Percentiles rank a stretch among this genome's conserved stretches.
Evolutionary conservation across 2,113 vertebrate genomes (phyloP).

Genomic region (Zapornia atra): DNA sequence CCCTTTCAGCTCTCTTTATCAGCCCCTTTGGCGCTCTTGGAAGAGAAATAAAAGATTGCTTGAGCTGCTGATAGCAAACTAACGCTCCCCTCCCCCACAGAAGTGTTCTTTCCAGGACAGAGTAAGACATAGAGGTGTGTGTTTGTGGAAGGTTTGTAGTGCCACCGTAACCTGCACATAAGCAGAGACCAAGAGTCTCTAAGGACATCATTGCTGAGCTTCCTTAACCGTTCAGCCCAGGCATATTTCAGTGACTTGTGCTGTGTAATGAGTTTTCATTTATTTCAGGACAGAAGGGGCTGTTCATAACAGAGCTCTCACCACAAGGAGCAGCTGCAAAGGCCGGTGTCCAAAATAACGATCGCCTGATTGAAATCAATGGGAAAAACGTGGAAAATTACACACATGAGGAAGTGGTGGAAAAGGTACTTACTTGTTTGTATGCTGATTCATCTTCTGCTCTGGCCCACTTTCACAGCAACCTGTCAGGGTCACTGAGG

Average conservation of each 20-base stretch:
- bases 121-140: not conserved
- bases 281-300: constrained; percentile 78
- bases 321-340: constrained; percentile 80
- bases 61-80: not conserved
- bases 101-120: not conserved
- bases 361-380: constrained; percentile 90
- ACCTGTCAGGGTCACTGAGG: not conserved
- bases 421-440: constrained; percentile 76
- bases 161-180: not conserved
- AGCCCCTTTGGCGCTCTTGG: not conserved
- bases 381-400: constrained; percentile 82
- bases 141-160: not conserved
- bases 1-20: not conserved
- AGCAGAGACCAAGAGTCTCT: not conserved
- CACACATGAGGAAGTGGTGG: constrained; percentile 83
- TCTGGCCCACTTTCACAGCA: not conserved
- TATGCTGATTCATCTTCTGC: not conserved
- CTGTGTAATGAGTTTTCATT: not conserved
- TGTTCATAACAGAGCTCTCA: constrained; percentile 82
- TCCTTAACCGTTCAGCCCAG: not conserved
- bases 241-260: not conserved
- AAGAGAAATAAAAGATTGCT: not conserved
- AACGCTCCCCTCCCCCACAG: not conserved
- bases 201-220: not conserved
- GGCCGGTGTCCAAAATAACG: constrained; percentile 83